Evolutionary conservation across 2,888 invertebrate genomes (phyloP), one percentile per base, ranked within the genome.

Genomic region (Rhodophaea formosa): DNA sequence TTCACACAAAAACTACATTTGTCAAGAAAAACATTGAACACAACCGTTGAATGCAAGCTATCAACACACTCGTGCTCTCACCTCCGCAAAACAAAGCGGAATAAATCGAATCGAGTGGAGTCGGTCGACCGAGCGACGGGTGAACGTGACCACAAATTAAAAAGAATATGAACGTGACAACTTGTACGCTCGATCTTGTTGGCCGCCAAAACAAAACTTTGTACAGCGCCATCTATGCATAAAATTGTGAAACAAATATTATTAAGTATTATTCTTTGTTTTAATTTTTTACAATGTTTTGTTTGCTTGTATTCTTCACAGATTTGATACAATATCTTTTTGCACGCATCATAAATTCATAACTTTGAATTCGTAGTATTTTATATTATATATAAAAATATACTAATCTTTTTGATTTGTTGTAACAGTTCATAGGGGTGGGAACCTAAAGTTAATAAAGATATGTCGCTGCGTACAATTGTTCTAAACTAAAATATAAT

Each of bases 41-140:
- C 81, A 80, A 82, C 72, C 65, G 70, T 73, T 71, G 62, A 73
- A 77, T 64, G 67, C 72, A 64, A 70, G 68, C 72, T 64, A 67
- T 63, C 62, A 67, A 61, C 43, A 69, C 74, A 72, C 71, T 62
- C 77, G 88, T 86, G 86, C 85, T 84, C 79, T 86, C 85, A 81
- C 83, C 88, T 88, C 89, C 88, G 89, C 91, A 88, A 90, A 91
- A 91, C 91, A 90, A 91, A 91, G 91, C 90, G 91, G 91, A 90
- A 90, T 77, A 74, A 75, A 39, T 35, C 35, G 35, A 74, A 64
- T 72, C 14, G 56, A 59, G 56, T 55, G 49, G 53, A 64, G 58
- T 54, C 66, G 64, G 65, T 61, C 66, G 62, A 63, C 65, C 63
- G 66, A 66, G 62, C 62, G 59, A 58, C 63, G 71, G 70, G 64